Evolutionary conservation across 1,140 invertebrate species (phyloP).

Genomic region (Monomorium pharaonis): DNA sequence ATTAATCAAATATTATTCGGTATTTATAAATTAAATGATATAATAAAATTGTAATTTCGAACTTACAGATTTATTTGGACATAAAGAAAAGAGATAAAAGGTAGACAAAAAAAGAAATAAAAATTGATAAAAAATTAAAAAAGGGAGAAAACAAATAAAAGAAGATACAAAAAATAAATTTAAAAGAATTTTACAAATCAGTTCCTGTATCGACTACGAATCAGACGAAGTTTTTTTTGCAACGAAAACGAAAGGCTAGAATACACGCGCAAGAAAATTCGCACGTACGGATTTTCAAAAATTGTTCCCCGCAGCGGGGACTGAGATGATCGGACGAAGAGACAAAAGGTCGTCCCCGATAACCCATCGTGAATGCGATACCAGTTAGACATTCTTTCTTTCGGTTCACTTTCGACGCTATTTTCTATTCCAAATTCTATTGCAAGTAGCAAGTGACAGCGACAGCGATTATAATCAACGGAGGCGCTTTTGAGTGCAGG

Average conservation of each 20-base stretch:
- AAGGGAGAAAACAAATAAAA: background rate
- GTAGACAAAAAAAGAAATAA: background rate
- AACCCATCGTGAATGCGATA: conserved; percentile 67
- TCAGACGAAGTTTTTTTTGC: background rate
- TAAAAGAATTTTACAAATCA: background rate
- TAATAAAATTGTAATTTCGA: background rate
- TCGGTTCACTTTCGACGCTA: background rate
- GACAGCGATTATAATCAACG: background rate
- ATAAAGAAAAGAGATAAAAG: background rate
- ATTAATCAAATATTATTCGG: no score
- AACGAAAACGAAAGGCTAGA: background rate
- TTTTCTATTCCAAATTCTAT: conserved; percentile 8
- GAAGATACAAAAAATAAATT: background rate
- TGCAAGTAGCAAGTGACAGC: background rate
- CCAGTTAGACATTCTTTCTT: conserved; percentile 13
- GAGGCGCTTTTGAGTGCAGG: background rate
- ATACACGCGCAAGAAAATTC: conserved; percentile 43
- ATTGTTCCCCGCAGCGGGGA: conserved; percentile 57
- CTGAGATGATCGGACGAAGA: conserved; percentile 26
- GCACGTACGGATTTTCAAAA: conserved; percentile 68
- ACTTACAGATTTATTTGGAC: background rate
- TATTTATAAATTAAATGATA: background rate
- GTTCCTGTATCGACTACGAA: background rate
- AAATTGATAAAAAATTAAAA: background rate
- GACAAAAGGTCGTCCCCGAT: conserved; percentile 69